phyloP scores from a whole-genome alignment of 2,113 vertebrate species.

The Pachyramphus minor region DNA sequence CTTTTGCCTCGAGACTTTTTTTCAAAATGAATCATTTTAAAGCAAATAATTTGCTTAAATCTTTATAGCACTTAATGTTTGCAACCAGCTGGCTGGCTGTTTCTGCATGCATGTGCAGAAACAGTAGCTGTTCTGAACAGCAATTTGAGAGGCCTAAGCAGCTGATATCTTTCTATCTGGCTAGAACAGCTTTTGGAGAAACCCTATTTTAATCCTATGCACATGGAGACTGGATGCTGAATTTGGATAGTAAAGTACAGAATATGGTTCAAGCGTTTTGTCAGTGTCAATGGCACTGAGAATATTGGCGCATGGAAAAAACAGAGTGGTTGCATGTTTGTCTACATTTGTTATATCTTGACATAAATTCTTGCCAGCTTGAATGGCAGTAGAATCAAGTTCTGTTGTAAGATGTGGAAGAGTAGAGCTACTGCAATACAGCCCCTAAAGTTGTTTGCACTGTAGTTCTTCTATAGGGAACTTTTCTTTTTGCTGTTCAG shows the following conservation, averaged over 20 bases:
- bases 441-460: not conserved
- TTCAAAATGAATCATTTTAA: not conserved
- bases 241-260: not conserved
- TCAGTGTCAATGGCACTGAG: not conserved
- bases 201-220: no score
- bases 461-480: not conserved
- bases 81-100: not conserved
- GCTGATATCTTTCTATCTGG: not conserved
- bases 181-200: not conserved
- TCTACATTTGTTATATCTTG: not conserved
- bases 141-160: not conserved
- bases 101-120: not conserved
- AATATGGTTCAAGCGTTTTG: not conserved
- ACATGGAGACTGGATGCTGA: not conserved
- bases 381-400: not conserved
- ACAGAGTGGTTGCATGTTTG: not conserved
- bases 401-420: not conserved
- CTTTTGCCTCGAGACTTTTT: not conserved
- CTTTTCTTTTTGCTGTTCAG: not conserved
- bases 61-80: not conserved
- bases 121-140: not conserved
- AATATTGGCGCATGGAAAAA: not conserved
- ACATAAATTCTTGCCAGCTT: not conserved
- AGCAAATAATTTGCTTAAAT: not conserved
- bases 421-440: not conserved